Evolutionary conservation across 2,113 vertebrate species (phyloP).

Genomic region (Malaclemys terrapin): DNA sequence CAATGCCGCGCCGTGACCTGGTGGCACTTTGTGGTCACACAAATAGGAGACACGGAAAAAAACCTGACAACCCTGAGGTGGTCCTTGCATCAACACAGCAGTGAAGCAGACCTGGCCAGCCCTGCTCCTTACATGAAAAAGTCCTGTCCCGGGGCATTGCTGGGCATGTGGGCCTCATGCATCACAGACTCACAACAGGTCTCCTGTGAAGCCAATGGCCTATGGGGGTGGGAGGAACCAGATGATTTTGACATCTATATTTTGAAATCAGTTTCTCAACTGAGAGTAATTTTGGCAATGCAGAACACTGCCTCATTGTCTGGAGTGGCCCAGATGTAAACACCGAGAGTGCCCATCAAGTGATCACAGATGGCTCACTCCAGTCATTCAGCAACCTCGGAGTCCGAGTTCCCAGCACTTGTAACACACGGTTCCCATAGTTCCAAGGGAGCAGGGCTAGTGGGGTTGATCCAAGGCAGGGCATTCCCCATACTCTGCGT

Average conservation of each 20-base stretch:
- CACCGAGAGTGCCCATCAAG: background rate
- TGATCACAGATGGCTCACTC: background rate
- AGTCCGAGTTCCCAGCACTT: background rate
- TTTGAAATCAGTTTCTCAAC: background rate
- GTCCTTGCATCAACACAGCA: background rate
- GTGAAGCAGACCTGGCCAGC: background rate
- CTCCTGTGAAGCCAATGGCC: background rate
- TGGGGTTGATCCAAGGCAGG: background rate
- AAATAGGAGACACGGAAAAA: background rate
- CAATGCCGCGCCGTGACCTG: background rate
- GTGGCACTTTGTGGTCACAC: background rate
- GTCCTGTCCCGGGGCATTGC: background rate
- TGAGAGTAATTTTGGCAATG: background rate
- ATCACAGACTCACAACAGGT: background rate
- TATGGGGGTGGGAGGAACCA: background rate
- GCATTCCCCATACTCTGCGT: background rate
- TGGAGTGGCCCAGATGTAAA: background rate
- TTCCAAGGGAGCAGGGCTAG: background rate
- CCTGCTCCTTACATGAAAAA: background rate
- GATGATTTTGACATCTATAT: background rate
- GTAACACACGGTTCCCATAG: background rate
- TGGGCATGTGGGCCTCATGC: background rate
- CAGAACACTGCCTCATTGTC: background rate
- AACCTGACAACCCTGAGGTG: background rate
- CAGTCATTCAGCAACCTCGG: too few species aligned